Percentiles rank a stretch among this genome's conserved stretches.
These are phyloP conservation scores for Platycheirus albimanus DNA, from an alignment of 2,888 invertebrate genomes.

Conservation along the genomic window DNA sequence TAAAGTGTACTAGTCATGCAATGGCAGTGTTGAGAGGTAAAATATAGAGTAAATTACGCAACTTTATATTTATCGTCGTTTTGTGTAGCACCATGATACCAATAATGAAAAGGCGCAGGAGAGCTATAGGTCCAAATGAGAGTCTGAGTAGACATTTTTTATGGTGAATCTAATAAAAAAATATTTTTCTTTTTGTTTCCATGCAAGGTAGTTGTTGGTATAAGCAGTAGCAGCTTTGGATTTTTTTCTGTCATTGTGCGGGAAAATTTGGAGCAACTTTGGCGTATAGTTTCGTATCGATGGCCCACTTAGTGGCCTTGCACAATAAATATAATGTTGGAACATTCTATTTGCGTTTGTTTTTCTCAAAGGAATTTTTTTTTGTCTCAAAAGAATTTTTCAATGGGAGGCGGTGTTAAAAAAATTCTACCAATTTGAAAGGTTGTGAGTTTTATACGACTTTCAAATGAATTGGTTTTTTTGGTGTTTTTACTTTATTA, in stretches of 20 bases:
- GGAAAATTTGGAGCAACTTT: background rate
- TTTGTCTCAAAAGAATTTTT: too few relatives aligned
- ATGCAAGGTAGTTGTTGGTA: background rate
- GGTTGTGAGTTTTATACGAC: too few relatives aligned
- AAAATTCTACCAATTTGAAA: too few relatives aligned
- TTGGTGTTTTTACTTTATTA: too few relatives aligned
- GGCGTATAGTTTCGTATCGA: background rate
- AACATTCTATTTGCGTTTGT: too few relatives aligned
- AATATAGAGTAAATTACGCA: constrained; percentile 28
- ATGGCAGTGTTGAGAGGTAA: background rate
- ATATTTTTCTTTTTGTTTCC: background rate
- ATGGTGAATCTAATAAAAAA: background rate
- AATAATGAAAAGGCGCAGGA: background rate
- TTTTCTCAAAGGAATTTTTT: too few relatives aligned
- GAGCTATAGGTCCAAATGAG: background rate
- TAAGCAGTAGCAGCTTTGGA: background rate
- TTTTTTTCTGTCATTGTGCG: background rate
- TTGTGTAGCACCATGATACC: background rate
- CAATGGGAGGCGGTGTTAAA: too few relatives aligned
- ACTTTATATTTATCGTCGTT: constrained; percentile 12
- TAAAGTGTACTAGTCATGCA: constrained; percentile 22
- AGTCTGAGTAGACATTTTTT: background rate
- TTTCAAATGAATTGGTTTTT: too few relatives aligned
- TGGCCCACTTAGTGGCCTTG: too few relatives aligned
- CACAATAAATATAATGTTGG: too few relatives aligned